Conservation (phyloP, 2,113 vertebrate genomes). For the Otus sunia region DNA sequence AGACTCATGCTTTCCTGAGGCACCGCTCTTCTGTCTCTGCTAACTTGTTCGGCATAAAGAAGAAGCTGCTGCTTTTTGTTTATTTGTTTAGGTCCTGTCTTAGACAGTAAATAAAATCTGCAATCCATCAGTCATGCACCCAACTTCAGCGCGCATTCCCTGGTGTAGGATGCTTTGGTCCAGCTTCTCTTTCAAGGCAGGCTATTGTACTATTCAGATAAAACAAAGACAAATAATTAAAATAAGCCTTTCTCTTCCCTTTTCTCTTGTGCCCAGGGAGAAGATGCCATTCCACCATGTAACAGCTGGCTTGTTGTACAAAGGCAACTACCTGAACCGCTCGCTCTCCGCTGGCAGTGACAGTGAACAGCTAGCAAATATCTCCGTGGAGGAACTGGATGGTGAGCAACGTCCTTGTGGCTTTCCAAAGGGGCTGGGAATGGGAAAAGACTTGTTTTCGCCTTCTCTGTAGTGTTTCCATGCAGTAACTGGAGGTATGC, state of each 20-base stretch:
- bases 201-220: background rate
- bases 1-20: background rate
- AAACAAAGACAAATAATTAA: background rate
- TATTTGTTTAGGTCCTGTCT: background rate
- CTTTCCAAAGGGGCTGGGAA: background rate
- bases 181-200: background rate
- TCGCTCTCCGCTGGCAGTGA: conserved; percentile 92
- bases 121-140: background rate
- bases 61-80: background rate
- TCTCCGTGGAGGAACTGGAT: conserved; percentile 94
- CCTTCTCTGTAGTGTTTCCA: accelerated
- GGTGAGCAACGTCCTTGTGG: conserved; percentile 76
- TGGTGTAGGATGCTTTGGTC: background rate
- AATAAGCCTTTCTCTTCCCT: background rate
- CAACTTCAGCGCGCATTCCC: accelerated
- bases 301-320: conserved; percentile 96
- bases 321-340: conserved; percentile 95
- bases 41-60: background rate
- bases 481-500: accelerated
- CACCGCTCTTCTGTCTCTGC: background rate
- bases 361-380: conserved; percentile 92
- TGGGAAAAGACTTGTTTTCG: background rate
- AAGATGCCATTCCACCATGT: conserved; percentile 99
- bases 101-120: background rate
- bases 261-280: conserved; percentile 75